These are phyloP conservation scores for Samia ricini DNA, from an alignment of 1,140 invertebrate genomes.

Conservation along the genomic window DNA sequence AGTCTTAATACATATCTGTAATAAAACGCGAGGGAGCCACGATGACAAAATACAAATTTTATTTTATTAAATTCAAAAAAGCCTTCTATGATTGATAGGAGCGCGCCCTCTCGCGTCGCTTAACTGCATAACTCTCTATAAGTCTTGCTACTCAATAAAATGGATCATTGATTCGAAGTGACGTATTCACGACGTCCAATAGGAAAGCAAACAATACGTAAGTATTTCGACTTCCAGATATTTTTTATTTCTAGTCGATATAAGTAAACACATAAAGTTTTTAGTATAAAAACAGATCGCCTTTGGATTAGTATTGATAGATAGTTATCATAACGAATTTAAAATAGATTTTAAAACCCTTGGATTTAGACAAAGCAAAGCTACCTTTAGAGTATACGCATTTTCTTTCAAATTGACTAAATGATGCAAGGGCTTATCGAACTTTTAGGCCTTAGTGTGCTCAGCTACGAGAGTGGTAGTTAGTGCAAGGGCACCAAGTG, in stretches of 20 bases:
- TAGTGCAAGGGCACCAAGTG: too few relatives aligned
- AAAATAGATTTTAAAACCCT: too few relatives aligned
- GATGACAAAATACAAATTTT: slow-evolving; percentile 79
- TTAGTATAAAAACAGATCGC: too few relatives aligned
- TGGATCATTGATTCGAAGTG: slow-evolving; percentile 50
- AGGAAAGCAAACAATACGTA: not conserved
- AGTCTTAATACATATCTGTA: slow-evolving; percentile 44
- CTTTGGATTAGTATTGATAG: too few relatives aligned
- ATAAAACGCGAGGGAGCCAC: slow-evolving; percentile 58
- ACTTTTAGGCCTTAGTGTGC: too few relatives aligned
- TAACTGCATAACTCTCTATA: slow-evolving; percentile 66
- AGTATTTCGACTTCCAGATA: not conserved
- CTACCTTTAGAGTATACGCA: too few relatives aligned
- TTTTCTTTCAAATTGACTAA: too few relatives aligned
- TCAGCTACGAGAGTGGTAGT: too few relatives aligned
- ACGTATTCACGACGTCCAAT: not conserved
- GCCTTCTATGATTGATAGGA: slow-evolving; percentile 78
- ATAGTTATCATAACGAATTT: too few relatives aligned
- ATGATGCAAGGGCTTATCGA: too few relatives aligned
- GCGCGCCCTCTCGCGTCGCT: slow-evolving; percentile 45
- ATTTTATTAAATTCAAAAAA: slow-evolving; percentile 80
- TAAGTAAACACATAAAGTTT: too few relatives aligned
- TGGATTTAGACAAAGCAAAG: too few relatives aligned
- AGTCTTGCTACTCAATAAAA: slow-evolving; percentile 69
- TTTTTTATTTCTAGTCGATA: not conserved